Conservation (phyloP, 2,888 invertebrate genomes). For the Eustalomyia histrio region DNA sequence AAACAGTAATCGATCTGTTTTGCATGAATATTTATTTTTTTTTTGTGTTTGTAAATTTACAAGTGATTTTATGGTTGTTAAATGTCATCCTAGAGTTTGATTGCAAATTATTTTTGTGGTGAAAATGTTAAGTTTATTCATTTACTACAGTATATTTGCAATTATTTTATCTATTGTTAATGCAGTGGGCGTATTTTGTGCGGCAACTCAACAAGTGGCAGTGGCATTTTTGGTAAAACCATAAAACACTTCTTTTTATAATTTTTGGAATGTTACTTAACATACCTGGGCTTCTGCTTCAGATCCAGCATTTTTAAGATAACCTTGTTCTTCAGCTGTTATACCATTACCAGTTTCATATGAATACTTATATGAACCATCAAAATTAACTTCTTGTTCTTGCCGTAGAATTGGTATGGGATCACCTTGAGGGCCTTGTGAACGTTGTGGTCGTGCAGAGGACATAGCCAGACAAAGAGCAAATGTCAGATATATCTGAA, state of each 20-base stretch:
- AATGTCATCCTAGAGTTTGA: slow-evolving; percentile 55
- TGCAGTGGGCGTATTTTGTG: not conserved
- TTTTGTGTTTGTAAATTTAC: slow-evolving; percentile 48
- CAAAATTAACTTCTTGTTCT: slow-evolving; percentile 85
- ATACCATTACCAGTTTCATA: slow-evolving; percentile 84
- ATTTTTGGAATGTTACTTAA: not conserved
- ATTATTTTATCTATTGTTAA: slow-evolving; percentile 1
- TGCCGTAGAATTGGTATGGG: slow-evolving; percentile 85
- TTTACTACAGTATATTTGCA: slow-evolving; percentile 12
- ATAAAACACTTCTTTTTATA: not conserved
- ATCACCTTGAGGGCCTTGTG: slow-evolving; percentile 77
- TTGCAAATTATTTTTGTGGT: not conserved
- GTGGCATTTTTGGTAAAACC: not conserved
- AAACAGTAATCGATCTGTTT: slow-evolving; percentile 57
- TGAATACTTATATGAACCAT: slow-evolving; percentile 82
- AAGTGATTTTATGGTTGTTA: slow-evolving; percentile 32
- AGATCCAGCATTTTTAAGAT: slow-evolving; percentile 81
- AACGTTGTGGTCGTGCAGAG: slow-evolving; percentile 69
- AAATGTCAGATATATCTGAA: slow-evolving; percentile 56
- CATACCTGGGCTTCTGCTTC: slow-evolving; percentile 81
- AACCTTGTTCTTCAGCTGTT: slow-evolving; percentile 82
- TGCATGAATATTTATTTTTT: slow-evolving; percentile 13
- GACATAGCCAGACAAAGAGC: slow-evolving; percentile 64
- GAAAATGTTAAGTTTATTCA: slow-evolving; percentile 6
- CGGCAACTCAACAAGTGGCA: not conserved